A percentile compares a stretch with the other conserved stretches of the same genome.
Evolutionary conservation across 2,888 invertebrate genomes (phyloP).

Genomic region (Catocala fraxini): DNA sequence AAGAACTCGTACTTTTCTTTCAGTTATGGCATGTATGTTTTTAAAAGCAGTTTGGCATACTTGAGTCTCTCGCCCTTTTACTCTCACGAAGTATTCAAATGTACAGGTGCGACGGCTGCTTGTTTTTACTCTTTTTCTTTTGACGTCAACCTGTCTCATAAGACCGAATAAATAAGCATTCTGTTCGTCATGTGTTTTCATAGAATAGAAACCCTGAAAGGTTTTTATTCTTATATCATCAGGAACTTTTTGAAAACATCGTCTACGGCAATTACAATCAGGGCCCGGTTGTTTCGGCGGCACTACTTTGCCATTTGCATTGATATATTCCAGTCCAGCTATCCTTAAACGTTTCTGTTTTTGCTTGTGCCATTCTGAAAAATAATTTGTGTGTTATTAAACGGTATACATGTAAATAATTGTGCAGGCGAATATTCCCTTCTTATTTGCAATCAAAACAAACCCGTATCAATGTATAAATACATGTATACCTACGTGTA

Average conservation of each 20-base stretch:
- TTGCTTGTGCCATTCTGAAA: slow-evolving; percentile 88
- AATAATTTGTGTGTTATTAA: slow-evolving; percentile 16
- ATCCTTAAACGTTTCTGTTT: slow-evolving; percentile 86
- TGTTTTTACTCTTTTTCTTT: slow-evolving; percentile 85
- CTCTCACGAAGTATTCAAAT: slow-evolving; percentile 87
- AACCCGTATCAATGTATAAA: too few species aligned
- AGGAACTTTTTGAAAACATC: slow-evolving; percentile 84
- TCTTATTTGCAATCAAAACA: too few species aligned
- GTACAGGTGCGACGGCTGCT: slow-evolving; percentile 86
- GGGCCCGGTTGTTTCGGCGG: slow-evolving; percentile 85
- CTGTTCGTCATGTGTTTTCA: slow-evolving; percentile 88
- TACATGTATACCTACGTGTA: too few species aligned
- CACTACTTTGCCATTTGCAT: slow-evolving; percentile 87
- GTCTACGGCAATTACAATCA: slow-evolving; percentile 85
- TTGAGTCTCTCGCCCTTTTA: slow-evolving; percentile 86
- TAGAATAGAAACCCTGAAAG: slow-evolving; percentile 86
- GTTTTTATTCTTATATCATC: slow-evolving; percentile 83
- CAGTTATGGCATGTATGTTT: slow-evolving; percentile 87
- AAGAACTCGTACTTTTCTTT: slow-evolving; percentile 86
- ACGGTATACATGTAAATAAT: slow-evolving; percentile 21
- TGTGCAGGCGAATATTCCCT: too few species aligned
- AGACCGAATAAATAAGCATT: slow-evolving; percentile 88
- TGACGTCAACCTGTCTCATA: slow-evolving; percentile 87
- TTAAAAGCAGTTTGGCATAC: slow-evolving; percentile 88
- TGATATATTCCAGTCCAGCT: slow-evolving; percentile 86